These are phyloP conservation scores for Lepus timidus DNA, from an alignment of 2,113 vertebrate genomes.

Conservation along the genomic window DNA sequence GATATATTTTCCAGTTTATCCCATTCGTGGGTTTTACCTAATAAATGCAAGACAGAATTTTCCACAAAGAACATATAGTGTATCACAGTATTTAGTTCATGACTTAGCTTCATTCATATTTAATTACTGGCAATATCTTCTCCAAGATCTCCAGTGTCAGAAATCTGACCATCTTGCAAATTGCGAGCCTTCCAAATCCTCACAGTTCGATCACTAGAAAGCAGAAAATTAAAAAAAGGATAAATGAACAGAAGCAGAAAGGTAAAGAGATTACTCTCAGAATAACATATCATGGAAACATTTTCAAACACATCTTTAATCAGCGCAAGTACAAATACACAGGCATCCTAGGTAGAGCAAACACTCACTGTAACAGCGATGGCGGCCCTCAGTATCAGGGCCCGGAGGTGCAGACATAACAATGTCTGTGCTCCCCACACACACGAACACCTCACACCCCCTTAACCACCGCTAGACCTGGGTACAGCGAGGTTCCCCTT, in stretches of 20 bases:
- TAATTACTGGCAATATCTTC: constrained; percentile 93
- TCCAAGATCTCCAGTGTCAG: constrained; percentile 87
- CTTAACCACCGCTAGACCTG: background rate
- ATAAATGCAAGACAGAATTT: constrained; percentile 82
- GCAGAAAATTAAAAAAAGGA: constrained; percentile 61
- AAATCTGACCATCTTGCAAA: constrained; percentile 92
- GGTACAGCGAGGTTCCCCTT: background rate
- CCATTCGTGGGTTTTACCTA: constrained; percentile 80
- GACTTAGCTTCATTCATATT: constrained; percentile 69
- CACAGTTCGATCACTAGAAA: constrained; percentile 95
- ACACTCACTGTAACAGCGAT: background rate
- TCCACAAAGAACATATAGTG: constrained; percentile 72
- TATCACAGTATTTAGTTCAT: constrained; percentile 72
- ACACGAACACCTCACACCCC: background rate
- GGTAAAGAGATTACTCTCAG: constrained; percentile 5
- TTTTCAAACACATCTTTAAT: constrained; percentile 18
- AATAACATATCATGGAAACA: constrained; percentile 28
- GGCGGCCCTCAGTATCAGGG: background rate
- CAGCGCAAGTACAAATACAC: background rate
- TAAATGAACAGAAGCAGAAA: constrained; percentile 12
- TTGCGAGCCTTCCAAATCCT: constrained; percentile 96
- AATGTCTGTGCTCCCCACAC: background rate
- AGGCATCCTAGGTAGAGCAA: background rate
- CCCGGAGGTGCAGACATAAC: no score
- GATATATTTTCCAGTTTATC: constrained; percentile 80